Evolutionary conservation across 2,888 invertebrate genomes (phyloP).

Genomic region (Trichopoda pennipes): DNA sequence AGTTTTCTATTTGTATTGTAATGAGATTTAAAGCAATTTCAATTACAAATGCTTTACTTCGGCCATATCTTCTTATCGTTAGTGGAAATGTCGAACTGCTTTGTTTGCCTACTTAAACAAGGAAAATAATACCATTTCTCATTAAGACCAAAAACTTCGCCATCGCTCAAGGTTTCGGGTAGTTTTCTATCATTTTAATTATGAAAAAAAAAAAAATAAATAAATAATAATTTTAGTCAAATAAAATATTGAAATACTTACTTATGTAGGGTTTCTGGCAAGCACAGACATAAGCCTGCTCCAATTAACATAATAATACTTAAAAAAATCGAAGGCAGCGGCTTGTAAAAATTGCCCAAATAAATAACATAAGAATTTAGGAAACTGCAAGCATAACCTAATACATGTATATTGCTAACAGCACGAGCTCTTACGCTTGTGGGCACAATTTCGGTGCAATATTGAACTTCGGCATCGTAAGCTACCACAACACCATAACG

Average conservation of each 20-base stretch:
- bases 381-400: constrained; percentile 84
- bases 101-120: constrained; percentile 72
- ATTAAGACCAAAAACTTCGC: constrained; percentile 83
- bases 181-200: constrained; percentile 80
- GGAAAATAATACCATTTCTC: constrained; percentile 82
- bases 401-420: constrained; percentile 84
- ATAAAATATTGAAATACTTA: constrained; percentile 68
- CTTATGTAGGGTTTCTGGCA: constrained; percentile 83
- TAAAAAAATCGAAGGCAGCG: constrained; percentile 82
- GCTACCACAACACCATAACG: constrained; percentile 83
- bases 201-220: neutral
- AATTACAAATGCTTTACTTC: constrained; percentile 29
- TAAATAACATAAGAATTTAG: constrained; percentile 83
- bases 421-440: constrained; percentile 84
- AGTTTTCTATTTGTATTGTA: neutral
- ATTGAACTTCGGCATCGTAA: constrained; percentile 85
- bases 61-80: neutral
- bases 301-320: constrained; percentile 82
- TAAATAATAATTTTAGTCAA: neutral
- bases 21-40: no score
- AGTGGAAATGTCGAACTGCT: neutral
- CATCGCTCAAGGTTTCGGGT: constrained; percentile 83
- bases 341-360: constrained; percentile 80
- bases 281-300: constrained; percentile 82
- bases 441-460: constrained; percentile 85